phyloP scores from a whole-genome alignment of 2,888 invertebrate genomes.

The Melolontha melolontha region DNA sequence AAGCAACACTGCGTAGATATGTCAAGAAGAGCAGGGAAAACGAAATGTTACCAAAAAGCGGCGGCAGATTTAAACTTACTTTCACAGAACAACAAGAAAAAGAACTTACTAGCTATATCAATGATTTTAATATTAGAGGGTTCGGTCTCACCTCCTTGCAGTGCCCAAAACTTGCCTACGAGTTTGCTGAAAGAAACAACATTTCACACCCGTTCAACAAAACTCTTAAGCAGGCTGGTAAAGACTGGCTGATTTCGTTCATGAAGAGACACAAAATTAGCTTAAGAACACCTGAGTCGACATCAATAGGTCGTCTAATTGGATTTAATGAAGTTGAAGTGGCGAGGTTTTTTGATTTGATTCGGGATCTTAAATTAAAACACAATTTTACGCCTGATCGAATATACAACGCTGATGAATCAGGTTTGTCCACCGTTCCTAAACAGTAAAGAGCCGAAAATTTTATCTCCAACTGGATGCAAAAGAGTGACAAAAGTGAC shows the following conservation, averaged over 20 bases:
- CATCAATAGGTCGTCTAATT: no score
- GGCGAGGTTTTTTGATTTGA: no score
- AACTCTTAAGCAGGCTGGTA: background rate
- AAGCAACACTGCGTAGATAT: slow-evolving; percentile 5
- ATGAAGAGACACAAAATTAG: no score
- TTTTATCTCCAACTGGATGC: slow-evolving; percentile 48
- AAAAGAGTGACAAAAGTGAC: slow-evolving; percentile 25
- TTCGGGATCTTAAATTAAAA: no score
- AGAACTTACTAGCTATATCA: no score
- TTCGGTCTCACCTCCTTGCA: slow-evolving; percentile 6
- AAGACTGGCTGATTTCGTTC: no score
- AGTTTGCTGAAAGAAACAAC: slow-evolving; percentile 6
- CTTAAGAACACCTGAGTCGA: no score
- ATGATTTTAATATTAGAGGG: background rate
- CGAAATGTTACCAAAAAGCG: slow-evolving; percentile 5
- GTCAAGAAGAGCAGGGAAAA: background rate
- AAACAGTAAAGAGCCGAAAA: slow-evolving; percentile 47
- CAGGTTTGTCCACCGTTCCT: slow-evolving; percentile 50
- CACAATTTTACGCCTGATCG: no score
- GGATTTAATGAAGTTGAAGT: no score
- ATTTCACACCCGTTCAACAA: background rate
- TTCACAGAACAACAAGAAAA: slow-evolving; percentile 1
- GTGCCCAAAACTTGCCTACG: slow-evolving; percentile 6
- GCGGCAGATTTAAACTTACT: background rate
- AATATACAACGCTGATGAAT: no score